Conservation (phyloP, 1,140 invertebrate genomes). For the Bacillus rossius region DNA sequence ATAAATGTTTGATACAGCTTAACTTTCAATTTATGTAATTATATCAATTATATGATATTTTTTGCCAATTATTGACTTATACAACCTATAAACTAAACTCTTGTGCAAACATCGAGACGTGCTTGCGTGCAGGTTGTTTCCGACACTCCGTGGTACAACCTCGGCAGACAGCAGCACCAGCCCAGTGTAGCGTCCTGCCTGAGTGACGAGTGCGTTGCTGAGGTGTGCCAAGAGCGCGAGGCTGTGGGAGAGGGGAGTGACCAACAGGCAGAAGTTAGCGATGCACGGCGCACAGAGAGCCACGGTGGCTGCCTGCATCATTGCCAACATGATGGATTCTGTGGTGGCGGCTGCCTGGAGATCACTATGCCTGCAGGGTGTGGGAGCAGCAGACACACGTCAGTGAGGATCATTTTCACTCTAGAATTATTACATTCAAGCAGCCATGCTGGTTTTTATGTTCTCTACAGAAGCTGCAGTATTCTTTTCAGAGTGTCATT, state of each 20-base stretch:
- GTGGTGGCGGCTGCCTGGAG: constrained; percentile 35
- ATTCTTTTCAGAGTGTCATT: too few species aligned
- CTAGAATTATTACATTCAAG: too few species aligned
- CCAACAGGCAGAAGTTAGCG: neutral
- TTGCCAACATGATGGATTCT: constrained; percentile 33
- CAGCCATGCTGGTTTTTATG: too few species aligned
- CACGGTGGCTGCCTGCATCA: constrained; percentile 24
- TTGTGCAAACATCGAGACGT: neutral
- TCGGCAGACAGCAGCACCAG: constrained; percentile 46
- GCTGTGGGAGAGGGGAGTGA: neutral
- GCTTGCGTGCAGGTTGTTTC: constrained; percentile 24
- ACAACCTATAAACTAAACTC: too few species aligned
- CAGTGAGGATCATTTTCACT: too few species aligned
- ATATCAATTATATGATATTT: too few species aligned
- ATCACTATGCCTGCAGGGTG: neutral
- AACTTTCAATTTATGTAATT: too few species aligned
- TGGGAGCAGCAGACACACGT: too few species aligned
- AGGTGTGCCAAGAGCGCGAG: neutral
- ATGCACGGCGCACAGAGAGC: neutral
- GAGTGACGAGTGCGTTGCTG: neutral
- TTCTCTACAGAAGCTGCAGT: too few species aligned
- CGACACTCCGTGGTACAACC: constrained; percentile 44
- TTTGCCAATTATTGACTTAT: too few species aligned
- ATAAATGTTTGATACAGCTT: too few species aligned
- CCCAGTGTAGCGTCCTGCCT: constrained; percentile 38